Percentiles rank a stretch among this genome's conserved stretches.
Conservation (phyloP, 2,797 vertebrate species). For the Acipenser oxyrinchus region DNA sequence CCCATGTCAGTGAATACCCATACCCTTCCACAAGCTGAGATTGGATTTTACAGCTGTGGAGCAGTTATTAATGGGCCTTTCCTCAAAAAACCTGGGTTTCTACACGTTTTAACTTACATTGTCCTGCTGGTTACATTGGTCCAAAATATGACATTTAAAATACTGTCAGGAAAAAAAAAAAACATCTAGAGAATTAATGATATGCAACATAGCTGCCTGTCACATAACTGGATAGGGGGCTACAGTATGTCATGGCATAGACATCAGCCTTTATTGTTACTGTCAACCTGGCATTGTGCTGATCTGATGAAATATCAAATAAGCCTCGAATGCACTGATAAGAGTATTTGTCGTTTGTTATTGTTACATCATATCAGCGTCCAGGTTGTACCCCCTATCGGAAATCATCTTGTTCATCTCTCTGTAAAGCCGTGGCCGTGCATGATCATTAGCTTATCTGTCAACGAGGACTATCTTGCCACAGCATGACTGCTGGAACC, state of each 20-base stretch:
- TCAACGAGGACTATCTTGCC: neutral
- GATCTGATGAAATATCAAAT: neutral
- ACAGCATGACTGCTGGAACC: neutral
- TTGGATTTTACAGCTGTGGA: too few species aligned
- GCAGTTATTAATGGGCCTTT: too few species aligned
- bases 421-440: neutral
- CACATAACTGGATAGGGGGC: neutral
- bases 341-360: neutral
- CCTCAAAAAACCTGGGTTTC: conserved; percentile 5
- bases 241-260: neutral
- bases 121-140: conserved; percentile 1
- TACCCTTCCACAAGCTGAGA: too few species aligned
- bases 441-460: conserved; percentile 2
- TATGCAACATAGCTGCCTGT: neutral
- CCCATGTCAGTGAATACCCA: too few species aligned
- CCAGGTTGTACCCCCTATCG: conserved; percentile 7
- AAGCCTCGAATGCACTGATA: neutral
- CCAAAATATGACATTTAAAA: conserved; percentile 1
- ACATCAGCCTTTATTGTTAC: neutral
- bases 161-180: neutral
- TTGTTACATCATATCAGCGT: conserved; percentile 10
- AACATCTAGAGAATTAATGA: conserved; percentile 5
- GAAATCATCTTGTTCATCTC: neutral
- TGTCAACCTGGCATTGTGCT: neutral
- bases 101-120: conserved; percentile 6